phyloP scores from a whole-genome alignment of 2,888 invertebrate genomes.

The Leptinotarsa rubiginosa region DNA sequence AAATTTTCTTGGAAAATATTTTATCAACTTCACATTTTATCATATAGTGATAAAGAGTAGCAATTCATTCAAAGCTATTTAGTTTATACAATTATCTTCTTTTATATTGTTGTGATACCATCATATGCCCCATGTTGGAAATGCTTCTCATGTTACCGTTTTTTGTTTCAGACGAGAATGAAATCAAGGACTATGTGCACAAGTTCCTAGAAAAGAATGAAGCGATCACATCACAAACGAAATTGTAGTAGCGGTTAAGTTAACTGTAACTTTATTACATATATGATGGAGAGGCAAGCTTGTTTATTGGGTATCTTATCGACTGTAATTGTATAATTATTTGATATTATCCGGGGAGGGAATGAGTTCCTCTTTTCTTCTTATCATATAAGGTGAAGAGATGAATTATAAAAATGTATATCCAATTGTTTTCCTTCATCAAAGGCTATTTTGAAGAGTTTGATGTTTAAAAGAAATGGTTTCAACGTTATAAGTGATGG shows the following conservation, averaged over 20 bases:
- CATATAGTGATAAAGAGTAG: no score
- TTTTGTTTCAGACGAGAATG: conserved; percentile 72
- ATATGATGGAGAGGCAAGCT: conserved; percentile 26
- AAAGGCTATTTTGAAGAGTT: no score
- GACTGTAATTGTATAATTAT: background rate
- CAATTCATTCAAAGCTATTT: no score
- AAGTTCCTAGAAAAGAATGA: conserved; percentile 71
- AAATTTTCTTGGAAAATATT: no score
- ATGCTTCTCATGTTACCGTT: background rate
- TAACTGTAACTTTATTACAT: conserved; percentile 19
- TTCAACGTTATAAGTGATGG: background rate
- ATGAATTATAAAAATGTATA: background rate
- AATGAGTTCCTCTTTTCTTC: background rate
- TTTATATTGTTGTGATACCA: background rate
- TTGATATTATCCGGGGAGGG: background rate
- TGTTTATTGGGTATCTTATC: conserved; percentile 1
- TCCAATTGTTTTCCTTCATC: no score
- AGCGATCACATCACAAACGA: conserved; percentile 65
- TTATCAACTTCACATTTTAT: no score
- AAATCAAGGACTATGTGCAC: conserved; percentile 71
- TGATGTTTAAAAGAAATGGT: background rate
- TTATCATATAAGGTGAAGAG: background rate
- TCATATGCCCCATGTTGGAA: no score
- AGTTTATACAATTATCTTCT: no score
- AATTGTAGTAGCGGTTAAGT: conserved; percentile 47